A percentile compares a stretch with the other conserved stretches of the same genome.
Evolutionary conservation across 2,888 invertebrate genomes (phyloP).

Genomic region (Drosophila parthenogenetica): DNA sequence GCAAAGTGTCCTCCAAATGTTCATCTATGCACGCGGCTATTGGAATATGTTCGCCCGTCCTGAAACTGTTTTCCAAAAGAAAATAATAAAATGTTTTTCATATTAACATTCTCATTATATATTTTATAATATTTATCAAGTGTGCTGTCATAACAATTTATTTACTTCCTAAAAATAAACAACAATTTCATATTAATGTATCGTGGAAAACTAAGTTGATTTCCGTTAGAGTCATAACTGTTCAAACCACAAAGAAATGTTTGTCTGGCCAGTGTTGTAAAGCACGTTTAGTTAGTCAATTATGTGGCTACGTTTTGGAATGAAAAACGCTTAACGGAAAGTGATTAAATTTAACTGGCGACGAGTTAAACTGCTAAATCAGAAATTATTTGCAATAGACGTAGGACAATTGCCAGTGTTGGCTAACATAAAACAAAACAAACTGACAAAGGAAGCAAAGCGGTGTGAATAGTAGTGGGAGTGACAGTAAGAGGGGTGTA

Average conservation of each 20-base stretch:
- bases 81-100: not conserved
- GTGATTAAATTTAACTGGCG: conserved; percentile 73
- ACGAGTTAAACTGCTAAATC: conserved; percentile 69
- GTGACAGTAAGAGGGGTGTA: conserved; percentile 7
- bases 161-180: no score
- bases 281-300: conserved; percentile 1
- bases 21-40: conserved; percentile 25
- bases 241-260: not conserved
- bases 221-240: not conserved
- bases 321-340: conserved; percentile 24
- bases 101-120: conserved; percentile 33
- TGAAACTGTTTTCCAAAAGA: conserved; percentile 20
- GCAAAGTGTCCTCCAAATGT: conserved; percentile 58
- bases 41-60: conserved; percentile 16
- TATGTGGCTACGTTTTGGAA: conserved; percentile 13
- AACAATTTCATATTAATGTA: not conserved
- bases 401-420: conserved; percentile 53
- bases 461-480: not conserved
- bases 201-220: not conserved
- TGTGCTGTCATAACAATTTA: no score
- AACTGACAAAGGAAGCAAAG: conserved; percentile 39
- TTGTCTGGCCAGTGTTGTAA: not conserved
- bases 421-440: conserved; percentile 65
- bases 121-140: conserved; percentile 16
- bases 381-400: conserved; percentile 67